Evolutionary conservation across 2,888 invertebrate species (phyloP), one percentile per base, ranked within the genome.

Genomic region (Cylloceria caligata): DNA sequence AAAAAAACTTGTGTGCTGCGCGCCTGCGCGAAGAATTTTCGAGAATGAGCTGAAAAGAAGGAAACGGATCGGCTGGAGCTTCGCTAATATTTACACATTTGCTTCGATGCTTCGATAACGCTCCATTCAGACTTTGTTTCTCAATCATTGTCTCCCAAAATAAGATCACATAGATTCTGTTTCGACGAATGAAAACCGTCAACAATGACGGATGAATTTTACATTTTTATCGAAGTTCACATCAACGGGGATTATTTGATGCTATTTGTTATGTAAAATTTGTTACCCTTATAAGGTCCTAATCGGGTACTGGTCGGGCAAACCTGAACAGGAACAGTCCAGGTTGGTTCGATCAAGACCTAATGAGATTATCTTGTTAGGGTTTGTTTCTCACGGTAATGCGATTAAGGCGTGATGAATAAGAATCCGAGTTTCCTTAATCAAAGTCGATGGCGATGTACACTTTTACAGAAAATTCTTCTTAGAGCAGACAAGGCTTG

Each of bases 41-140:
- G 82, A 79, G 75, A 82, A 72, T 79, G 67, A 67, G 55, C 42
- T 68, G 75, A 69, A 49, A 36, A 24, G 55, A 42, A 21, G 39
- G 30, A 34, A 60, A 2, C 42, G n/a, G 65, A 78, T 79, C 80
- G 75, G 69, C 77, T 80, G 76, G 42, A 36, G 36, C n/a, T 49
- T 19, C 36, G 72, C 49, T 68, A 67, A 79, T 71, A 75, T 79
- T 79, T 75, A 72, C 79, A 64, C 57, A 27, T 55, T 19, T 65
- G 19, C 16, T 57, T 62, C 27, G 36, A 34, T 69, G 55, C 16
- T 64, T 57, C 42, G 34, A 11, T 27, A 21, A 36, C 49, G 16
- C 52, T 24, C 42, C 78, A 71, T 75, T 75, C 71, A 67, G 62
- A 7, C 27, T 21, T 49, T 49, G 19, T 49, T 21, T 52, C 4